Evolutionary conservation across 2,797 vertebrate genomes (phyloP).

Genomic region (Sebastes miniatus): DNA sequence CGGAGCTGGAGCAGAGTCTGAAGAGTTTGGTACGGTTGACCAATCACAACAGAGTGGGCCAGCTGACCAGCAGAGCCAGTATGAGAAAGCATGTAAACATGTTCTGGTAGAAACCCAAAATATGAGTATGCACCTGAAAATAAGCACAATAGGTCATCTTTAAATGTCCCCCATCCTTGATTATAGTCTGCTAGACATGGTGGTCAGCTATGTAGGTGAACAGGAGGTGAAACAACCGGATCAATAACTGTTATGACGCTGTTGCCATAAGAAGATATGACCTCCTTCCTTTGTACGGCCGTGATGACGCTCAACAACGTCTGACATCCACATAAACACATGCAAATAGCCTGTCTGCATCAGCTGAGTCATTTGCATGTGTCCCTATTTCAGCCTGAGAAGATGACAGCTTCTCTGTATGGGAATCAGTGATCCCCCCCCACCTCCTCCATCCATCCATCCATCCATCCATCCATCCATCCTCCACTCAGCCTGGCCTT

Average conservation of each 20-base stretch:
- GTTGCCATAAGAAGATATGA: slow-evolving; percentile 13
- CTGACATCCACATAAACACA: slow-evolving; percentile 45
- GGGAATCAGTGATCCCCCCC: slow-evolving; percentile 43
- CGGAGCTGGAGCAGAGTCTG: no score
- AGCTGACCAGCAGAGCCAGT: no score
- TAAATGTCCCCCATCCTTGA: background rate
- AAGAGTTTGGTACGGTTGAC: no score
- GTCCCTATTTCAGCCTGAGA: slow-evolving; percentile 56
- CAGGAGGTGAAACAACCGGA: background rate
- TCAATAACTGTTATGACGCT: background rate
- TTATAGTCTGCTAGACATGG: background rate
- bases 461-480: background rate
- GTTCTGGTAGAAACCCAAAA: no score
- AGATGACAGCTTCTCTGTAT: slow-evolving; percentile 35
- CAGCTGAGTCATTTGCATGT: slow-evolving; percentile 68
- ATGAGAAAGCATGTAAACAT: no score
- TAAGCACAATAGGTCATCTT: no score
- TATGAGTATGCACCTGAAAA: no score
- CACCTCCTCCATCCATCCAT: background rate
- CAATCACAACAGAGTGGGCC: no score
- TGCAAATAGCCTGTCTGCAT: slow-evolving; percentile 43
- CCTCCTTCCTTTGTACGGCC: slow-evolving; percentile 40
- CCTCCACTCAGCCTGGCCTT: background rate
- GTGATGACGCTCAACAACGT: slow-evolving; percentile 26
- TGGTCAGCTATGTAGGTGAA: background rate